Percentiles rank a stretch among this genome's conserved stretches.
Evolutionary conservation across 1,140 invertebrate species (phyloP).

Genomic region (Drosophila equinoxialis): DNA sequence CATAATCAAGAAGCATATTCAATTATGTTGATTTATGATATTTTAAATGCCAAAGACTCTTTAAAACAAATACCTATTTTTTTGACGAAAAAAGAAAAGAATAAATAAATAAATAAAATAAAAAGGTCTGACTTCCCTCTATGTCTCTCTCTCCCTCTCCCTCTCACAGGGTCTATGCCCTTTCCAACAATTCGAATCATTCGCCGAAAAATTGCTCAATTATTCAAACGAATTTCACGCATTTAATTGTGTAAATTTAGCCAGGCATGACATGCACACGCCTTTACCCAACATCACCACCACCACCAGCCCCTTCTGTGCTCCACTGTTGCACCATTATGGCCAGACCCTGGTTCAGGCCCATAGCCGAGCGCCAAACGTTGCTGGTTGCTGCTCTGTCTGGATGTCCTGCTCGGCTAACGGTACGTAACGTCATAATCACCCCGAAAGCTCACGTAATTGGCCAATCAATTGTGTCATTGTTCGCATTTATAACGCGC

Average conservation of each 20-base stretch:
- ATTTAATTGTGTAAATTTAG: constrained; percentile 81
- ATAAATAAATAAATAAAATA: not conserved
- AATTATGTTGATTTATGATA: not conserved
- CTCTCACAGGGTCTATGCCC: not conserved
- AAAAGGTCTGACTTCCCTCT: not conserved
- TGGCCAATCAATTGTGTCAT: constrained; percentile 83
- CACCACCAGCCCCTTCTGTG: not conserved
- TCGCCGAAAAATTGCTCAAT: constrained; percentile 73
- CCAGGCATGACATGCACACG: constrained; percentile 69
- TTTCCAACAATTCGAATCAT: constrained; percentile 19
- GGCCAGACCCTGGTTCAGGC: not conserved
- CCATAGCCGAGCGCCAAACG: constrained; percentile 9
- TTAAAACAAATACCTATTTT: constrained; percentile 27
- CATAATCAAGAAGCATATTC: not conserved
- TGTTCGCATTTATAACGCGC: constrained; percentile 83
- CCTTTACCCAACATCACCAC: constrained; percentile 12
- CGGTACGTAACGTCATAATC: constrained; percentile 80
- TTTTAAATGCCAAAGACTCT: not conserved
- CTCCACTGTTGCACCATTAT: not conserved
- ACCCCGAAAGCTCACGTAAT: constrained; percentile 80
- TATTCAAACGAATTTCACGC: constrained; percentile 81
- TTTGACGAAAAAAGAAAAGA: not conserved
- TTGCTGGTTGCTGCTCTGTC: constrained; percentile 10
- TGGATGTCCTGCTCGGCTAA: constrained; percentile 54
- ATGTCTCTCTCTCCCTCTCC: not conserved